phyloP scores from a whole-genome alignment of 2,113 vertebrate species.

The Dolichallabes microphthalmus region DNA sequence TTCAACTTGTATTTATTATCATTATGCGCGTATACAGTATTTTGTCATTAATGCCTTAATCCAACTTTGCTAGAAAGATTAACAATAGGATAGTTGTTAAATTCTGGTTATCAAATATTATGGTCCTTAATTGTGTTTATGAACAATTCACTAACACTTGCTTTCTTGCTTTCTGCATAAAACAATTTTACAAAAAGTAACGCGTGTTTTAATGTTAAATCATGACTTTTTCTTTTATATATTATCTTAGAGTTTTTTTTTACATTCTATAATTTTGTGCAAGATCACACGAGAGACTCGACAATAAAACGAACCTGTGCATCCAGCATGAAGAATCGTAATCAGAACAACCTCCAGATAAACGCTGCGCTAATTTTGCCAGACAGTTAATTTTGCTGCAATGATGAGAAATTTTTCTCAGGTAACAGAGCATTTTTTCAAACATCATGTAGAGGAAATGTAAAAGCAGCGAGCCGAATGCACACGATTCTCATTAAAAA shows the following conservation, averaged over 20 bases:
- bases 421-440: conserved; percentile 54
- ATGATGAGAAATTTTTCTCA: conserved; percentile 48
- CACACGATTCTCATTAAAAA: conserved; percentile 52
- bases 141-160: no score
- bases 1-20: not conserved
- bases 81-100: not conserved
- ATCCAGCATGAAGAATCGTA: conserved; percentile 59
- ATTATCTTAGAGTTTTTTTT: not conserved
- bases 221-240: not conserved
- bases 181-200: not conserved
- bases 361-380: conserved; percentile 58
- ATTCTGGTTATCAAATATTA: not conserved
- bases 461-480: conserved; percentile 20
- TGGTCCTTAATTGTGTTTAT: not conserved
- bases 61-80: not conserved
- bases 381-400: conserved; percentile 58
- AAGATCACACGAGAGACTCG: not conserved
- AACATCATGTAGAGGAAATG: conserved; percentile 34
- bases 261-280: not conserved
- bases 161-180: not conserved
- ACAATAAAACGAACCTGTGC: conserved; percentile 47
- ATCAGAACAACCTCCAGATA: conserved; percentile 62
- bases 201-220: not conserved
- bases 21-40: not conserved
- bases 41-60: not conserved